phyloP scores from a whole-genome alignment of 2,797 vertebrate genomes.

The Ceryle rudis region DNA sequence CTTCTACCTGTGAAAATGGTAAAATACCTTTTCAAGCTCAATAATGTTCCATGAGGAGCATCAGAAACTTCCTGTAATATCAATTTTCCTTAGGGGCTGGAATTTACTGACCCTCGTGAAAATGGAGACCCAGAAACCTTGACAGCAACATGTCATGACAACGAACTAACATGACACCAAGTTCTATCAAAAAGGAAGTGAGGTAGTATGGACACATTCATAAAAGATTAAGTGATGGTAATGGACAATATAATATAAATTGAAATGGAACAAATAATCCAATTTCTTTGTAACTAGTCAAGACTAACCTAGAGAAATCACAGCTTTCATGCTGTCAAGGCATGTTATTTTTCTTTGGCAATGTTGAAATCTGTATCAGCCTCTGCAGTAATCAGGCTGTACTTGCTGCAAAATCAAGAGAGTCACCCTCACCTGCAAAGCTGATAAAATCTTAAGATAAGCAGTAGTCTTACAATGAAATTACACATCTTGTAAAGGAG shows the following conservation, averaged over 20 bases:
- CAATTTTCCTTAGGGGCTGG: not conserved
- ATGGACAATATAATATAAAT: not conserved
- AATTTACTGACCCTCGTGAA: not conserved
- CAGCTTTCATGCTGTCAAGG: not conserved
- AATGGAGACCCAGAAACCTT: not conserved
- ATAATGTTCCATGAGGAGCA: not conserved
- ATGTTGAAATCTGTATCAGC: not conserved
- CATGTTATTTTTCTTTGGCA: not conserved
- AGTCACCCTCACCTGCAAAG: not conserved
- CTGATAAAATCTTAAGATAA: not conserved
- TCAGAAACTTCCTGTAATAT: not conserved
- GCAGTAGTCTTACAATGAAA: not conserved
- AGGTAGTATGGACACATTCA: not conserved
- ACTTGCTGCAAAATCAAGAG: not conserved
- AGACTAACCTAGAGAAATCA: not conserved
- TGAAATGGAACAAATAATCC: not conserved
- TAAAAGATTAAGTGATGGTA: not conserved
- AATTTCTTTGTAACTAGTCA: not conserved
- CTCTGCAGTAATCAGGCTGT: not conserved
- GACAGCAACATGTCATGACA: rapidly evolving
- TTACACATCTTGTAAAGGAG: rapidly evolving
- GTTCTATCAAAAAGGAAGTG: not conserved
- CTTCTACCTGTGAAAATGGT: not conserved
- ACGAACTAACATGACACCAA: not conserved
- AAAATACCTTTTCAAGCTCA: not conserved